phyloP scores from a whole-genome alignment of 2,888 invertebrate genomes.

The Sceliomorpha sp. region DNA sequence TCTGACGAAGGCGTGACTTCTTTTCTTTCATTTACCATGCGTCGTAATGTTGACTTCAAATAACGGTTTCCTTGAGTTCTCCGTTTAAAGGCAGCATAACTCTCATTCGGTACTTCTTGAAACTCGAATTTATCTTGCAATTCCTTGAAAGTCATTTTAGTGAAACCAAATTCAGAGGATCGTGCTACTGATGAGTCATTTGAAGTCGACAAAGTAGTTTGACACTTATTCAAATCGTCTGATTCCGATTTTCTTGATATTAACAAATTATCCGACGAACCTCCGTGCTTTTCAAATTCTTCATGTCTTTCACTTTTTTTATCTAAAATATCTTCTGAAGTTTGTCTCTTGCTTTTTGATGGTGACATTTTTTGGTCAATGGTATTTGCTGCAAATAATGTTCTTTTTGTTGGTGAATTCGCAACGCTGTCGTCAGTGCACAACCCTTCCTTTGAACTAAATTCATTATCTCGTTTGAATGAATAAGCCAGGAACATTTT shows the following conservation, averaged over 20 bases:
- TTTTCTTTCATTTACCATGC: slow-evolving; percentile 44
- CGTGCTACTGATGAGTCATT: slow-evolving; percentile 51
- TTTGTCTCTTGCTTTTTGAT: slow-evolving; percentile 61
- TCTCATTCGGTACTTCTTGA: slow-evolving; percentile 70
- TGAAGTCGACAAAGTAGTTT: slow-evolving; percentile 38
- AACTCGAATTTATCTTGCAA: slow-evolving; percentile 71
- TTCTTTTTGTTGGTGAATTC: slow-evolving; percentile 71
- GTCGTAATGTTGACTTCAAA: slow-evolving; percentile 51
- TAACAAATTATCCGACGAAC: slow-evolving; percentile 72
- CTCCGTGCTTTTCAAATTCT: slow-evolving; percentile 68
- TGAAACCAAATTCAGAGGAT: slow-evolving; percentile 59
- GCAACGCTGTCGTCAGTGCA: slow-evolving; percentile 65
- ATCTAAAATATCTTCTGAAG: slow-evolving; percentile 70
- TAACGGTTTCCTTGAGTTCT: slow-evolving; percentile 64
- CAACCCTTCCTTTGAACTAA: slow-evolving; percentile 45
- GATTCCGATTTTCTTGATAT: slow-evolving; percentile 55
- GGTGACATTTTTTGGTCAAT: slow-evolving; percentile 31
- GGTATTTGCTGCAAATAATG: slow-evolving; percentile 42
- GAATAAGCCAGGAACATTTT: slow-evolving; percentile 45
- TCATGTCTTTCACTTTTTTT: slow-evolving; percentile 60
- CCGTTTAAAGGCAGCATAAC: slow-evolving; percentile 73
- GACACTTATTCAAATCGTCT: slow-evolving; percentile 3
- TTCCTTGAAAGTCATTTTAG: slow-evolving; percentile 67
- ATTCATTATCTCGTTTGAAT: slow-evolving; percentile 21
- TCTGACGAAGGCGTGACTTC: slow-evolving; percentile 30